Evolutionary conservation across 2,888 invertebrate genomes (phyloP).

Genomic region (Sericinus montela): DNA sequence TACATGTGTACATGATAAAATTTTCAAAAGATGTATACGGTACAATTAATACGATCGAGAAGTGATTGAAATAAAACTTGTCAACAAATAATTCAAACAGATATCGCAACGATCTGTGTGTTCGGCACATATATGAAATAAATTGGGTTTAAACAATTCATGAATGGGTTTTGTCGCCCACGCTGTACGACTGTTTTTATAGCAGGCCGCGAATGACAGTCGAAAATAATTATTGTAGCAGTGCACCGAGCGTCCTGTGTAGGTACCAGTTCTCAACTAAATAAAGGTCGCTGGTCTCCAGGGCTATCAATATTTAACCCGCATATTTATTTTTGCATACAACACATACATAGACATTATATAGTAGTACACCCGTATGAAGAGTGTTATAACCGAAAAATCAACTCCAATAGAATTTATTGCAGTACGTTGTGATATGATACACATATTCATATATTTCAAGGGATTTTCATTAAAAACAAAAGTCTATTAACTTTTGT

Average conservation of each 20-base stretch:
- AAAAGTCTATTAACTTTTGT: too few relatives aligned
- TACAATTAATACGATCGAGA: not conserved
- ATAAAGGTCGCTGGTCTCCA: constrained; percentile 42
- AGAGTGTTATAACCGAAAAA: too few relatives aligned
- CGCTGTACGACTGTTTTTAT: constrained; percentile 38
- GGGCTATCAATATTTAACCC: constrained; percentile 20
- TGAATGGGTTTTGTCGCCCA: constrained; percentile 42
- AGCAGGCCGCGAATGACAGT: constrained; percentile 30
- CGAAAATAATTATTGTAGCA: constrained; percentile 69
- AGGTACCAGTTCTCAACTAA: constrained; percentile 26
- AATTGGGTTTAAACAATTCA: constrained; percentile 27
- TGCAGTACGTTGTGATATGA: too few relatives aligned
- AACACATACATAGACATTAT: too few relatives aligned
- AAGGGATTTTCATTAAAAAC: too few relatives aligned
- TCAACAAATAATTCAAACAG: constrained; percentile 7
- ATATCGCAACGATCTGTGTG: not conserved
- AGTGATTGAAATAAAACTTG: not conserved
- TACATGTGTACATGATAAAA: too few relatives aligned
- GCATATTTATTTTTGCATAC: not conserved
- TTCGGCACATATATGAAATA: constrained; percentile 18
- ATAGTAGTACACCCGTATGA: too few relatives aligned
- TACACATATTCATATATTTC: too few relatives aligned
- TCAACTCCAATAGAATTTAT: too few relatives aligned
- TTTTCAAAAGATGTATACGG: not conserved
- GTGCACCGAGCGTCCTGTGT: constrained; percentile 43